phyloP scores from a whole-genome alignment of 2,113 vertebrate genomes.

The Boleophthalmus pectinirostris region DNA sequence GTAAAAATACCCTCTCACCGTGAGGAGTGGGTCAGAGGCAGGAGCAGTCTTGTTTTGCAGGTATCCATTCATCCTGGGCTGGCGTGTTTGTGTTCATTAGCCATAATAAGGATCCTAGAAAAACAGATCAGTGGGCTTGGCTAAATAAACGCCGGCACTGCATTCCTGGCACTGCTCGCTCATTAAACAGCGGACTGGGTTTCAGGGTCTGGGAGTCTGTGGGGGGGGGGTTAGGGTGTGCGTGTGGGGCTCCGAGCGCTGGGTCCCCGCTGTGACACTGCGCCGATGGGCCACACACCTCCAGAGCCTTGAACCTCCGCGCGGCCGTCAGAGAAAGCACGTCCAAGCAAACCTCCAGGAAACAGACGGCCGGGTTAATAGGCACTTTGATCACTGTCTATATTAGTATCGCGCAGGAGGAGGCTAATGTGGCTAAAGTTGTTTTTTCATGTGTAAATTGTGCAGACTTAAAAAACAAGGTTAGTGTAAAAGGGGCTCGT shows the following conservation, averaged over 20 bases:
- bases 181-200: slow-evolving; percentile 64
- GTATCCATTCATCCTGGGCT: slow-evolving; percentile 38
- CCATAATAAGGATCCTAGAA: slow-evolving; percentile 69
- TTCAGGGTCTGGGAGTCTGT: slow-evolving; percentile 37
- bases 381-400: slow-evolving; percentile 72
- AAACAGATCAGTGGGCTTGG: slow-evolving; percentile 71
- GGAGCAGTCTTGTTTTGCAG: slow-evolving; percentile 59
- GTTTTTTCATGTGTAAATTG: slow-evolving; percentile 72
- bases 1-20: neutral
- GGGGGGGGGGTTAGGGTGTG: slow-evolving; percentile 3
- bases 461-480: slow-evolving; percentile 45
- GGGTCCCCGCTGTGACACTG: slow-evolving; percentile 19
- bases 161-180: slow-evolving; percentile 68
- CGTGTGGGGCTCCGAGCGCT: neutral
- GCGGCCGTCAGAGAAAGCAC: slow-evolving; percentile 21
- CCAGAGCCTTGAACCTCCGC: slow-evolving; percentile 39
- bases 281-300: slow-evolving; percentile 33
- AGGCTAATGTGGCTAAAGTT: slow-evolving; percentile 57
- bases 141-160: slow-evolving; percentile 69
- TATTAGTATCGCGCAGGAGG: slow-evolving; percentile 62
- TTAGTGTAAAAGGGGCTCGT: slow-evolving; percentile 54
- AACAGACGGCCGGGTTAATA: slow-evolving; percentile 65
- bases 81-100: slow-evolving; percentile 71
- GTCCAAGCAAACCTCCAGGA: slow-evolving; percentile 22
- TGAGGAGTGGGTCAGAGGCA: slow-evolving; percentile 12